Conservation (phyloP, 2,888 invertebrate species). For the Limenitis camilla region DNA sequence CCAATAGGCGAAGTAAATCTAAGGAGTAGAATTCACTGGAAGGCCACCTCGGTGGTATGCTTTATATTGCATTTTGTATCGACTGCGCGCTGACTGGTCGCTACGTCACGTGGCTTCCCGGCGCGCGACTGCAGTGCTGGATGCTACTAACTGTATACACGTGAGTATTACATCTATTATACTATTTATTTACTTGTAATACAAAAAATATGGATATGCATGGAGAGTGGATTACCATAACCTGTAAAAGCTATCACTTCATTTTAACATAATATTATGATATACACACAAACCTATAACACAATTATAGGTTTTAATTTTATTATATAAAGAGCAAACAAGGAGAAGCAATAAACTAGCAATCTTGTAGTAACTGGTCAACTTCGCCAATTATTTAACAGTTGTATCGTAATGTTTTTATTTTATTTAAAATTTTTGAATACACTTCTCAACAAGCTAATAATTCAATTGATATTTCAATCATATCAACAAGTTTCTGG, state of each 20-base stretch:
- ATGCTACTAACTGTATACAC: constrained; percentile 82
- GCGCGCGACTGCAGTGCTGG: constrained; percentile 77
- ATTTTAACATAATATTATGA: too few relatives aligned
- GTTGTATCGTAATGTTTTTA: too few relatives aligned
- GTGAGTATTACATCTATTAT: constrained; percentile 59
- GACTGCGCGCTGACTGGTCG: constrained; percentile 76
- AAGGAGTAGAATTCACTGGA: constrained; percentile 41
- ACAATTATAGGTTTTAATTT: too few relatives aligned
- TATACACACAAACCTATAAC: too few relatives aligned
- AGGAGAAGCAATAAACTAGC: too few relatives aligned
- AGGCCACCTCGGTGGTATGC: constrained; percentile 71
- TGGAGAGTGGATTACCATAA: too few relatives aligned
- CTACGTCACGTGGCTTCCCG: constrained; percentile 76
- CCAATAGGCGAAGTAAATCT: constrained; percentile 44
- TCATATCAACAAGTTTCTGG: not conserved
- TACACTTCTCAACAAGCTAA: too few relatives aligned
- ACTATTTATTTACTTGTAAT: constrained; percentile 8
- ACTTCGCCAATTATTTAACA: too few relatives aligned
- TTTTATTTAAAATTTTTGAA: too few relatives aligned
- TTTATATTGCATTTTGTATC: constrained; percentile 72
- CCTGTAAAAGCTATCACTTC: too few relatives aligned
- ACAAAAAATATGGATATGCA: not conserved
- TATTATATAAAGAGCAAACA: too few relatives aligned
- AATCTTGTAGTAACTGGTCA: too few relatives aligned
- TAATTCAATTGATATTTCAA: constrained; percentile 11